These are phyloP conservation scores for Paramuricea clavata DNA, from an alignment of 92 coral and sea anemone species.

Conservation along the genomic window DNA sequence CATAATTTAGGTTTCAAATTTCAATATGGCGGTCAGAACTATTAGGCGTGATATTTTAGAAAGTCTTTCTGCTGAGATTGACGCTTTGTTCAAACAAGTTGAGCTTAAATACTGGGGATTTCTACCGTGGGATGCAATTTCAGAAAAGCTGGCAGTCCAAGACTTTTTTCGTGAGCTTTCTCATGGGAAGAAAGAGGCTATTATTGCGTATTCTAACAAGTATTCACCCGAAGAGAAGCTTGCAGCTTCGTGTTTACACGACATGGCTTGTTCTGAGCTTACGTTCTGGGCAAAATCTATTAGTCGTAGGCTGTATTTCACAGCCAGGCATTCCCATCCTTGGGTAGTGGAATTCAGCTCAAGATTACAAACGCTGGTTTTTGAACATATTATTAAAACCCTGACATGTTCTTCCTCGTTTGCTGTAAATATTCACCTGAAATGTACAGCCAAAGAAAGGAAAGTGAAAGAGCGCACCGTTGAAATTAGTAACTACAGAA, in stretches of 20 bases:
- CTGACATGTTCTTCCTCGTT: slow-evolving; percentile 60
- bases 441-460: slow-evolving; percentile 12
- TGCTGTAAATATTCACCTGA: slow-evolving; percentile 55
- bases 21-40: not conserved
- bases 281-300: slow-evolving; percentile 56
- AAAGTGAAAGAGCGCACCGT: slow-evolving; percentile 46
- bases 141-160: not conserved
- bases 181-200: not conserved
- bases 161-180: not conserved
- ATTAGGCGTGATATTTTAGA: not conserved
- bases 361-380: slow-evolving; percentile 62
- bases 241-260: slow-evolving; percentile 23
- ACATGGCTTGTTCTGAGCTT: slow-evolving; percentile 69
- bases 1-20: not conserved
- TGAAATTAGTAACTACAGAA: slow-evolving; percentile 17
- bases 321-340: slow-evolving; percentile 65
- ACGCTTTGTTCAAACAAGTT: not conserved
- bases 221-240: not conserved
- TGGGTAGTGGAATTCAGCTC: slow-evolving; percentile 61
- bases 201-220: not conserved
- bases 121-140: not conserved
- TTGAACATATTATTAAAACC: slow-evolving; percentile 56
- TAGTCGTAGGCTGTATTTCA: slow-evolving; percentile 50
- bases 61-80: not conserved
- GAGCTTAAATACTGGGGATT: not conserved